These are phyloP conservation scores for Amniataba percoides DNA, from an alignment of 2,797 vertebrate species.

Conservation along the genomic window DNA sequence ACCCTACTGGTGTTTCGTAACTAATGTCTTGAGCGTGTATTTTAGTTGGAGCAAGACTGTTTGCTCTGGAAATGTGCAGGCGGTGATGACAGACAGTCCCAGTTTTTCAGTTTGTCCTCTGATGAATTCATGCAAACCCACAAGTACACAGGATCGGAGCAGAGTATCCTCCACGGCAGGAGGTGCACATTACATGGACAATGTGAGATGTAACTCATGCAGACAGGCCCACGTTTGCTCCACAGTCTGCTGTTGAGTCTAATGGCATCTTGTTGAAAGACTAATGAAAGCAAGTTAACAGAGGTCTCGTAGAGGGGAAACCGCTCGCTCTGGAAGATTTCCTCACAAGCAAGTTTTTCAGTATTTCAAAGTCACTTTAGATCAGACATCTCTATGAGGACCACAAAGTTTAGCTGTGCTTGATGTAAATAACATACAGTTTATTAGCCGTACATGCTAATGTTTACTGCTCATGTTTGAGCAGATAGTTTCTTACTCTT, in stretches of 20 bases:
- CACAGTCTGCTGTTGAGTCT: slow-evolving; percentile 2
- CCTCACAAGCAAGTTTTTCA: neutral
- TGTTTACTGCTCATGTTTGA: neutral
- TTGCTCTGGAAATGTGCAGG: slow-evolving; percentile 38
- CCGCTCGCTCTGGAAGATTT: neutral
- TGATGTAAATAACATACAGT: neutral
- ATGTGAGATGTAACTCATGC: slow-evolving; percentile 29
- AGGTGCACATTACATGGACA: slow-evolving; percentile 27
- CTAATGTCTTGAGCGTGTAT: slow-evolving; percentile 41
- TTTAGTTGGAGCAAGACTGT: slow-evolving; percentile 50
- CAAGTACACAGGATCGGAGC: neutral
- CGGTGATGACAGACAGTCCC: slow-evolving; percentile 29
- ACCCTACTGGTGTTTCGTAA: slow-evolving; percentile 13
- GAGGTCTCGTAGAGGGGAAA: slow-evolving; percentile 1
- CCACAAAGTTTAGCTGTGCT: neutral
- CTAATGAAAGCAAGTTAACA: neutral
- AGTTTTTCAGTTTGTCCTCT: slow-evolving; percentile 37
- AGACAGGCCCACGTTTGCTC: neutral
- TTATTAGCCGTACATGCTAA: neutral
- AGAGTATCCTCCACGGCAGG: neutral
- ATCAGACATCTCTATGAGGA: neutral
- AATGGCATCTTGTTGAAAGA: slow-evolving; percentile 26
- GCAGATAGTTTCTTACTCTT: neutral
- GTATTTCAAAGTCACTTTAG: slow-evolving; percentile 4
- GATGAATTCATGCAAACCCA: slow-evolving; percentile 30